phyloP scores from a whole-genome alignment of 2,888 invertebrate species.

The Mimumesa dahlbomi region DNA sequence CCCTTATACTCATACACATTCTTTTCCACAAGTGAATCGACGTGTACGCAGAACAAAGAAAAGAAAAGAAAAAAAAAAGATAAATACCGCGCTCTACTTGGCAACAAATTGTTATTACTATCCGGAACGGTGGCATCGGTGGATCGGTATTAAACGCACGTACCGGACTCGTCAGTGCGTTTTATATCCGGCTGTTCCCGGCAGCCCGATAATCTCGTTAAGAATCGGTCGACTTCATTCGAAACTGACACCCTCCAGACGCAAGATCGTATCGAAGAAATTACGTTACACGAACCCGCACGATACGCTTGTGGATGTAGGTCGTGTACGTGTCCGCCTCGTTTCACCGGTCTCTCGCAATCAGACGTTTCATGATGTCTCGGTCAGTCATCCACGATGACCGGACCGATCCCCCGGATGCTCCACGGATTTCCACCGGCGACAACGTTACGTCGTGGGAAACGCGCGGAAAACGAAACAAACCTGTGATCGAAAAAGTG shows the following conservation, averaged over 20 bases:
- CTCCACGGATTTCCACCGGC: neutral
- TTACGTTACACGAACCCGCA: neutral
- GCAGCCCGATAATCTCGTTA: slow-evolving; percentile 4
- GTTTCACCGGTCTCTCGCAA: neutral
- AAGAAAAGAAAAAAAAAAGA: no score
- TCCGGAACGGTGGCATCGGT: no score
- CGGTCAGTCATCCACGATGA: slow-evolving; percentile 3
- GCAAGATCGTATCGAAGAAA: slow-evolving; percentile 8
- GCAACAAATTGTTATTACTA: no score
- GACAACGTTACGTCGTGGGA: neutral
- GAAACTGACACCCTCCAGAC: neutral
- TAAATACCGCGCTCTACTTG: no score
- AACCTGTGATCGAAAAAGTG: neutral
- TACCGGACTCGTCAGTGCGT: neutral
- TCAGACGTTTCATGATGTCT: neutral
- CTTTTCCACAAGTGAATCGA: no score
- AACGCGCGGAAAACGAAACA: neutral
- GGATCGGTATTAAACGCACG: slow-evolving; percentile 2
- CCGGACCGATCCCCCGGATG: neutral
- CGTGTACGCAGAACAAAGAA: no score
- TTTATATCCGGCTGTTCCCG: neutral
- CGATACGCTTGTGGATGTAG: neutral
- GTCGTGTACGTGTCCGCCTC: neutral
- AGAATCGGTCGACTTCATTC: neutral
- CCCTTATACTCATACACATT: no score